Evolutionary conservation across 2,113 vertebrate species (phyloP).

Genomic region (Galemys pyrenaicus): DNA sequence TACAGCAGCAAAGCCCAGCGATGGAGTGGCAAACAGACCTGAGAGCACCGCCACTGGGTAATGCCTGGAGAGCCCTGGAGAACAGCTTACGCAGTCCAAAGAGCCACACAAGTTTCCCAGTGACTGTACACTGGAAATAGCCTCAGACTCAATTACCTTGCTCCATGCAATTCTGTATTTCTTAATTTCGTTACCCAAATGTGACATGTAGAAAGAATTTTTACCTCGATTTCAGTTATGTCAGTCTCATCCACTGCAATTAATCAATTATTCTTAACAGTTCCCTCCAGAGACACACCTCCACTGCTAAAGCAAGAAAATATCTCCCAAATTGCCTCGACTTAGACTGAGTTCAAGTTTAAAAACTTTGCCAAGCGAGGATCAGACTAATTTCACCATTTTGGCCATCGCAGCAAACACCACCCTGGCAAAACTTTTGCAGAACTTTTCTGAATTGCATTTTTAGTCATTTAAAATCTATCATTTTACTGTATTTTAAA

Average conservation of each 20-base stretch:
- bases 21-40: no score
- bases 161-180: neutral
- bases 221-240: neutral
- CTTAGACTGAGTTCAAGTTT: slow-evolving; percentile 44
- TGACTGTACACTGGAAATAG: neutral
- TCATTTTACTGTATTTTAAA: neutral
- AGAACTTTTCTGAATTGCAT: slow-evolving; percentile 77
- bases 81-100: neutral
- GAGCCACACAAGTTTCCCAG: neutral
- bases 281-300: accelerated
- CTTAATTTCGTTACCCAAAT: neutral
- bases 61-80: neutral
- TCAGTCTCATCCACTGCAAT: neutral
- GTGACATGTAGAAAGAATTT: neutral
- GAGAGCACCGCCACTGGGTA: neutral
- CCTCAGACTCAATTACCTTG: neutral
- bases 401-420: neutral
- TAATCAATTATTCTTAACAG: slow-evolving; percentile 22
- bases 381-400: neutral
- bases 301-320: slow-evolving; percentile 7
- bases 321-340: slow-evolving; percentile 19
- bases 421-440: neutral
- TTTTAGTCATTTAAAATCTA: neutral
- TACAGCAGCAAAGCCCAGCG: neutral
- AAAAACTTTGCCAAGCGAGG: slow-evolving; percentile 32